A percentile compares a stretch with the other conserved stretches of the same genome.
These are phyloP conservation scores for Eurois occulta DNA, from an alignment of 2,888 invertebrate genomes.

Conservation along the genomic window DNA sequence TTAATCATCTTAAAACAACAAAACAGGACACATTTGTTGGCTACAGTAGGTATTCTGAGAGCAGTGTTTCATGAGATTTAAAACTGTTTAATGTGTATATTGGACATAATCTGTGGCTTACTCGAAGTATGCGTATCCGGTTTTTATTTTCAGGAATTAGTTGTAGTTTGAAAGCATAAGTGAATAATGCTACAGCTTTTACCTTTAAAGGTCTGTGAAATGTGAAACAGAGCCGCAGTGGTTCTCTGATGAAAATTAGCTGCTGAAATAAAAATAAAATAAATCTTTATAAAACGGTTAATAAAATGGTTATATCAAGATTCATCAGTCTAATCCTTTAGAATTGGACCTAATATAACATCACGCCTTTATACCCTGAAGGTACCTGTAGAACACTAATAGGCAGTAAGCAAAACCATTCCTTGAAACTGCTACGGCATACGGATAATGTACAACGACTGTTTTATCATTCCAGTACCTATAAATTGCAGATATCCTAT, in stretches of 20 bases:
- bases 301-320: too few relatives aligned
- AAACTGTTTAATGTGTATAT: slow-evolving; percentile 72
- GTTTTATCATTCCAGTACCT: background rate
- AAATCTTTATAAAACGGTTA: too few relatives aligned
- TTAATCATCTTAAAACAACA: slow-evolving; percentile 75
- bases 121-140: slow-evolving; percentile 47
- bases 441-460: background rate
- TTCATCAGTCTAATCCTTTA: too few relatives aligned
- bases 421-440: too few relatives aligned
- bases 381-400: too few relatives aligned
- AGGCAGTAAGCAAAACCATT: too few relatives aligned
- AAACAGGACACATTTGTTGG: slow-evolving; percentile 57
- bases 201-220: background rate
- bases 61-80: slow-evolving; percentile 61
- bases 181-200: slow-evolving; percentile 10
- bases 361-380: background rate
- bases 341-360: background rate
- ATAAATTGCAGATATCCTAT: background rate
- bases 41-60: slow-evolving; percentile 48
- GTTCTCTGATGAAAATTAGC: too few relatives aligned
- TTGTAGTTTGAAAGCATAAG: background rate
- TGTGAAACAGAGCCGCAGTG: too few relatives aligned
- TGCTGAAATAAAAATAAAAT: too few relatives aligned
- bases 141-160: slow-evolving; percentile 30
- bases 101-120: slow-evolving; percentile 51